Base-by-base conservation (phyloP, 2,797 vertebrate genomes). In the Takifugu rubripes region DNA sequence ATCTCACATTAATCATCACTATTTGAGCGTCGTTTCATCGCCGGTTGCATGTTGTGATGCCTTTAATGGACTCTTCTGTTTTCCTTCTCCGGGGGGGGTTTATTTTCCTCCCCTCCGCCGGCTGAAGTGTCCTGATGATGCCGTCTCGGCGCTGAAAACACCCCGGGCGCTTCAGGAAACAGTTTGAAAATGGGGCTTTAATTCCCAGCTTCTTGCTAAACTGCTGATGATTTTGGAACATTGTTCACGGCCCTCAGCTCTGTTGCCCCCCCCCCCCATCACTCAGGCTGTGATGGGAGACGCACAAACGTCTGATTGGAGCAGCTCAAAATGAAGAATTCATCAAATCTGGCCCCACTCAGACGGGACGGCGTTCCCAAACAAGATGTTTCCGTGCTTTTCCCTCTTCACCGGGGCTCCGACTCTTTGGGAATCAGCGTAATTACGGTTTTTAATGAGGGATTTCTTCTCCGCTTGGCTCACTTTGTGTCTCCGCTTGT, bases 1-100 rank as follows among this genome's bases (percentile, higher is more conserved):
- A 29, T 27, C 14, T 49, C 45, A 5, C 21, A 47, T 56, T 44
- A 44, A 58, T 65, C 56, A n/a, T 4, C 27, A 42, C 25, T 56
- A 33, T 68, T 56, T 52, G 46, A 58, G 48, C 54, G 7, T 31
- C 0, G 70, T 64, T 69, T 27, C 59, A 33, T 66, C 33, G 59
- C 61, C 67, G 60, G 82, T 62, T 59, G 79, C 82, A 83, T 81
- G 86, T 71, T 51, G 27, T 66, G 61, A 8, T 52, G 27, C 80
- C 67, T 26, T 17, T 47, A 80, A 66, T 79, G 73, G 70, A 64
- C 57, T 72, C 80, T 71, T 78, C 78, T 78, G 80, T 54, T 33
- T 45, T 52, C 64, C 66, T 8, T 66, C 66, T 26, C 49, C 31
- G 61, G 27, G 27, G 27, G 27, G 27, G 7, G 21, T 29, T 29